These are phyloP conservation scores for Salminus brasiliensis DNA, from an alignment of 2,113 vertebrate genomes.

Conservation along the genomic window DNA sequence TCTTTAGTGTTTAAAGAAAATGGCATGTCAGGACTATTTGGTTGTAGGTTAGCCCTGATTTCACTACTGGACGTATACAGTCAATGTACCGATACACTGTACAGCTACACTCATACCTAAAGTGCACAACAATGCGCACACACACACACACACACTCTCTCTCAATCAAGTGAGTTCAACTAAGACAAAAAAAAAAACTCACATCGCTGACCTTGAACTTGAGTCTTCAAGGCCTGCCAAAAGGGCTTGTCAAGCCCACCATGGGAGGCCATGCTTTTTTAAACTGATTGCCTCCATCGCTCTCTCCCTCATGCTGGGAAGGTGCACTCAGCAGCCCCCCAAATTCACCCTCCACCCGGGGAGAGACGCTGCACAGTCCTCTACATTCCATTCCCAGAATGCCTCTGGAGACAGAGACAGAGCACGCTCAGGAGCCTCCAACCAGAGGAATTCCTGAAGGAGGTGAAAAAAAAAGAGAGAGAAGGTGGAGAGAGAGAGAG, in stretches of 20 bases:
- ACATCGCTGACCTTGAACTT: conserved; percentile 1
- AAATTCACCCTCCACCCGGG: background rate
- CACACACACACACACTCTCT: no score
- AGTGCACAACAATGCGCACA: no score
- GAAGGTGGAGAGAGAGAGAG: no score
- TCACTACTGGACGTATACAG: no score
- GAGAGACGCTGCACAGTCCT: conserved; percentile 4
- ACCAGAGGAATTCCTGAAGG: conserved; percentile 42
- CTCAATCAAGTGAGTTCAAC: background rate
- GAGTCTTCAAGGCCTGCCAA: conserved; percentile 10
- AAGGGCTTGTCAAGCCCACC: background rate
- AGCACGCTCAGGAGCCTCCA: background rate
- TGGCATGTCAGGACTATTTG: no score
- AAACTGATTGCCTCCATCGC: background rate
- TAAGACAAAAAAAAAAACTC: background rate
- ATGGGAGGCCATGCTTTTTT: background rate
- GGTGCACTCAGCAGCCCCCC: background rate
- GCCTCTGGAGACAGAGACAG: conserved; percentile 34
- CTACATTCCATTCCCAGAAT: conserved; percentile 44
- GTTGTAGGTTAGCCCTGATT: no score
- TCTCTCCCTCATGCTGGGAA: background rate
- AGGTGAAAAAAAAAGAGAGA: conserved; percentile 33
- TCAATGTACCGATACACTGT: no score
- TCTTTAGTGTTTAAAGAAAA: no score
- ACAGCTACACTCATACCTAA: no score